Evolutionary conservation across 2,888 invertebrate genomes (phyloP).

Genomic region (Masnerella sp.): DNA sequence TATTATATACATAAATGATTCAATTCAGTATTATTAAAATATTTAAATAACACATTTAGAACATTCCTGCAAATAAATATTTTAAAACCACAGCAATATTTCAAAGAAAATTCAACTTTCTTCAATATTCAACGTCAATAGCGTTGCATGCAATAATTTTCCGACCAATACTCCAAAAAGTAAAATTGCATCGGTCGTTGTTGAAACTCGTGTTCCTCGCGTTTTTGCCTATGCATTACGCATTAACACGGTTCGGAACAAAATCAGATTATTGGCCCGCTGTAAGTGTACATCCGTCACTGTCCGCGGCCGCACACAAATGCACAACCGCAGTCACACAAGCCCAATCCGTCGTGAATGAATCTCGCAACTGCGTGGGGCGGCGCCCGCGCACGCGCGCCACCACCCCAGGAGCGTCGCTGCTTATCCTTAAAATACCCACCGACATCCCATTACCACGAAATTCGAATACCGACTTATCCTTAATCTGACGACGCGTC

Average conservation of each 20-base stretch:
- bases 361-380: conserved; percentile 12
- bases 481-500: conserved; percentile 66
- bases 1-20: too few relatives aligned
- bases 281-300: conserved; percentile 38
- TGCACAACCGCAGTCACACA: background rate
- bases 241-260: conserved; percentile 29
- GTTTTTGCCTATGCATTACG: conserved; percentile 21
- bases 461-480: conserved; percentile 70
- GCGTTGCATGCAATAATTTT: too few relatives aligned
- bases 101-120: too few relatives aligned
- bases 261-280: conserved; percentile 40
- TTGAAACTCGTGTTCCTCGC: too few relatives aligned
- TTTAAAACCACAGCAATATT: too few relatives aligned
- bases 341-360: conserved; percentile 1
- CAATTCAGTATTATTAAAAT: too few relatives aligned
- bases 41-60: too few relatives aligned
- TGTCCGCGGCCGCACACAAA: conserved; percentile 27
- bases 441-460: conserved; percentile 67
- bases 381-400: conserved; percentile 42
- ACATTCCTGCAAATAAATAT: too few relatives aligned
- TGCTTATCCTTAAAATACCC: conserved; percentile 71
- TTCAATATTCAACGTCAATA: too few relatives aligned
- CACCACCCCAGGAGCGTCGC: conserved; percentile 22
- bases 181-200: too few relatives aligned
- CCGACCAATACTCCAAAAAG: too few relatives aligned